phyloP scores from a whole-genome alignment of 2,113 vertebrate genomes.

The Asarcornis scutulata region DNA sequence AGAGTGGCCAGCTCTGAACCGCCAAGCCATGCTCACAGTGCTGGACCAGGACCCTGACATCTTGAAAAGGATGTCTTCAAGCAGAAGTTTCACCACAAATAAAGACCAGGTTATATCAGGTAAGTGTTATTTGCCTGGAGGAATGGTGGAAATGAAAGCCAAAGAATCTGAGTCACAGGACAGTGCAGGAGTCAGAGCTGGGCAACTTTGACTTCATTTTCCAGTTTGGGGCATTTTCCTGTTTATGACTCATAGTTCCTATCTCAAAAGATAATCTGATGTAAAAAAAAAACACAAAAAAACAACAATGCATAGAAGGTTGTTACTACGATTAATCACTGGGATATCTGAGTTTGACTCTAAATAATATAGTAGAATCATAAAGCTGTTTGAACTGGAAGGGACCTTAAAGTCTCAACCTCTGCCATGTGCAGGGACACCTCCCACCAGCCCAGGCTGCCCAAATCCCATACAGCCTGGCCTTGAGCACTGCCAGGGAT shows the following conservation, averaged over 20 bases:
- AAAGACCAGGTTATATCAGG: neutral
- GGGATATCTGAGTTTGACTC: neutral
- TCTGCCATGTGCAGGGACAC: neutral
- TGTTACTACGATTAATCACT: neutral
- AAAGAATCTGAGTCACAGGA: neutral
- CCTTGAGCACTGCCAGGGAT: neutral
- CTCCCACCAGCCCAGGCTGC: neutral
- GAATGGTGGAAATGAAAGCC: neutral
- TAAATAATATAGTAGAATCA: neutral
- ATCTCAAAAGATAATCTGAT: neutral
- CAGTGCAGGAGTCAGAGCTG: neutral
- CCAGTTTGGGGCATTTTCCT: neutral
- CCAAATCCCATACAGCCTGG: neutral
- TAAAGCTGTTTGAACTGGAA: neutral
- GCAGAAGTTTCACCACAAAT: slow-evolving; percentile 84
- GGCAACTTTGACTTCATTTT: neutral
- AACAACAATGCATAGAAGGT: neutral
- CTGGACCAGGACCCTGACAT: slow-evolving; percentile 88
- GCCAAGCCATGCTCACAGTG: slow-evolving; percentile 83
- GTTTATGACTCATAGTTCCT: neutral
- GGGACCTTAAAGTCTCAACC: neutral
- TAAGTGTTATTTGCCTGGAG: neutral
- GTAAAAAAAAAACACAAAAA: neutral
- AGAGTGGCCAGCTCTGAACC: slow-evolving; percentile 88
- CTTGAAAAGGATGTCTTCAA: slow-evolving; percentile 87